A percentile compares a stretch with the other conserved stretches of the same genome.
These are phyloP conservation scores for Pissodes strobi DNA, from an alignment of 1,140 invertebrate genomes.

Conservation along the genomic window DNA sequence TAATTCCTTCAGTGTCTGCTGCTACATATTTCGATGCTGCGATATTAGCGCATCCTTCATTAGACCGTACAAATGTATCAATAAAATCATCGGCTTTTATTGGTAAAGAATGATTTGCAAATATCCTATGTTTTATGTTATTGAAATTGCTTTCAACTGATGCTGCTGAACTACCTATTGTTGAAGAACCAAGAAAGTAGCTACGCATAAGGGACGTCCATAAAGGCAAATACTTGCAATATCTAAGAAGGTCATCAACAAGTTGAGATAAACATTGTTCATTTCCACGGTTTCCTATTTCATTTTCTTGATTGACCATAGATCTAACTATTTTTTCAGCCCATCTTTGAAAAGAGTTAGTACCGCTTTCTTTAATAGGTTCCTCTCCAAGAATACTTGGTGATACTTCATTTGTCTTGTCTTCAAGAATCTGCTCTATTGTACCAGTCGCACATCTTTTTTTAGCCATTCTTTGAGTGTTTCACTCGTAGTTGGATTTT, in stretches of 20 bases:
- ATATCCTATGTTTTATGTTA: background rate
- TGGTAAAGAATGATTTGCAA: background rate
- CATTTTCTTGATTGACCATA: too few species aligned
- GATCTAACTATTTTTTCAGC: background rate
- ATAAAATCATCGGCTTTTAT: background rate
- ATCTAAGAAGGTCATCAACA: background rate
- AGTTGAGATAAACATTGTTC: too few species aligned
- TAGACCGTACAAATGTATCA: background rate
- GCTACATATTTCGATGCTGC: too few species aligned
- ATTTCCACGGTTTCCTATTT: too few species aligned
- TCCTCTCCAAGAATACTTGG: too few species aligned
- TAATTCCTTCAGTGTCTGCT: too few species aligned
- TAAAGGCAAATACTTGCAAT: background rate
- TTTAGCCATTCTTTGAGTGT: constrained; percentile 52
- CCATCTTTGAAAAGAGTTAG: too few species aligned
- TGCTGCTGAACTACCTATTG: background rate
- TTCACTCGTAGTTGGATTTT: constrained; percentile 57
- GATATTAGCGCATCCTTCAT: too few species aligned
- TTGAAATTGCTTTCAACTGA: too few species aligned
- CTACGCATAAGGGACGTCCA: background rate
- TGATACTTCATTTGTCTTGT: background rate
- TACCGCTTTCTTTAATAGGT: too few species aligned
- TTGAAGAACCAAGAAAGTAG: background rate
- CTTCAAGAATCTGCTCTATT: too few species aligned
- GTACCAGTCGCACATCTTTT: constrained; percentile 31